Percentiles rank a stretch among this genome's conserved stretches.
These are phyloP conservation scores for Eupeodes luniger DNA, from an alignment of 2,888 invertebrate genomes.

Conservation along the genomic window DNA sequence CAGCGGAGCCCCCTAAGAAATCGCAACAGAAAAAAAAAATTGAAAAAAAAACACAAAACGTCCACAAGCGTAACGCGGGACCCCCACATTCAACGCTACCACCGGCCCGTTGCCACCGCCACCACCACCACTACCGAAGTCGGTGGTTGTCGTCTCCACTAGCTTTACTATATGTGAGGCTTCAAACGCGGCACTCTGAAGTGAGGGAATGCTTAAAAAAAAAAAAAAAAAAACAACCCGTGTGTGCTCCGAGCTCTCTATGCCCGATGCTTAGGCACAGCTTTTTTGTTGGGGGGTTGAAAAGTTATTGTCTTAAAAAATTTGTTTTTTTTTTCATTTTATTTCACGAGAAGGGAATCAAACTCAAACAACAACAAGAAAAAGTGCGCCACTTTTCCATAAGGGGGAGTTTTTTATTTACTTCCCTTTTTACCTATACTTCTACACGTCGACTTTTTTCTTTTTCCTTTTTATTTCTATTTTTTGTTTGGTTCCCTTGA, in stretches of 20 bases:
- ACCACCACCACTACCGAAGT: background rate
- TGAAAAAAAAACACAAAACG: slow-evolving; percentile 30
- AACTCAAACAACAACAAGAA: slow-evolving; percentile 19
- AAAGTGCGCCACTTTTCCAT: slow-evolving; percentile 69
- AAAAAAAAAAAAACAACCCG: slow-evolving; percentile 59
- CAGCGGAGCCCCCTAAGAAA: slow-evolving; percentile 61
- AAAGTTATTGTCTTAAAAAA: slow-evolving; percentile 76
- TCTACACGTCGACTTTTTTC: slow-evolving; percentile 36
- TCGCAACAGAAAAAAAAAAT: slow-evolving; percentile 41
- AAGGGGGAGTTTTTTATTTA: slow-evolving; percentile 76
- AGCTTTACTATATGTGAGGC: slow-evolving; percentile 47
- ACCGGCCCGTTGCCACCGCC: background rate
- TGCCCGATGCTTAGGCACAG: slow-evolving; percentile 37
- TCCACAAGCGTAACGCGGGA: slow-evolving; percentile 72
- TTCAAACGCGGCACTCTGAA: slow-evolving; percentile 69
- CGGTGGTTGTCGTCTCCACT: slow-evolving; percentile 64
- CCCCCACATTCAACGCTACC: slow-evolving; percentile 66
- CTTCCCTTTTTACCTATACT: slow-evolving; percentile 73
- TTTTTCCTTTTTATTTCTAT: slow-evolving; percentile 5
- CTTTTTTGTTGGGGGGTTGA: slow-evolving; percentile 70
- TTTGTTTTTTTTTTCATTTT: slow-evolving; percentile 26
- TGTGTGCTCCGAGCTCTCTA: slow-evolving; percentile 25
- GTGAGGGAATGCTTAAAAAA: slow-evolving; percentile 51
- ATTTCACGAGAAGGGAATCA: slow-evolving; percentile 21
- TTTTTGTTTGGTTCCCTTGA: slow-evolving; percentile 20